Conservation (phyloP, 1,140 invertebrate species). For the Drosophila sturtevanti region DNA sequence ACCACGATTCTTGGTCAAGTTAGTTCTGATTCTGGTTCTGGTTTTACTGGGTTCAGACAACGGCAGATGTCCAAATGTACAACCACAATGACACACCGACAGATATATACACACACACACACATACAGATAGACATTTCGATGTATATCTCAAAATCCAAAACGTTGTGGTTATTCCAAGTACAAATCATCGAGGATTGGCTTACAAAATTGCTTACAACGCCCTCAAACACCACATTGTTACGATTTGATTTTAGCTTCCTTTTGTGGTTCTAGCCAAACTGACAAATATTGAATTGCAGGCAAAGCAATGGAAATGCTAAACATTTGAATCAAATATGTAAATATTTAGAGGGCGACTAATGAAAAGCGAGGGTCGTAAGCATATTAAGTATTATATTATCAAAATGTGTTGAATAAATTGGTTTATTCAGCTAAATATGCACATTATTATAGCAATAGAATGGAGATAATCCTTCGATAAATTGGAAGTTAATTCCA, state of each 20-base stretch:
- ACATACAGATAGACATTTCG: background rate
- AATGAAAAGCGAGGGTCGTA: background rate
- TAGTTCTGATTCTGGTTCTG: constrained; percentile 58
- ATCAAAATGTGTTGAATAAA: background rate
- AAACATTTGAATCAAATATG: constrained; percentile 17
- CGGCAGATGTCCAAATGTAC: constrained; percentile 5
- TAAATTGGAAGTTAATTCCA: too few relatives aligned
- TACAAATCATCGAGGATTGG: constrained; percentile 6
- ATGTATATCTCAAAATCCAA: background rate
- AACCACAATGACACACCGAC: background rate
- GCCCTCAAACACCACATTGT: constrained; percentile 31
- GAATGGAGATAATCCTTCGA: background rate
- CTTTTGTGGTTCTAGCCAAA: constrained; percentile 14
- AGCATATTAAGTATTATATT: constrained; percentile 42
- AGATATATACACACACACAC: background rate
- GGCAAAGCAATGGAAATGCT: constrained; percentile 9
- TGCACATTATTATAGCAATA: background rate
- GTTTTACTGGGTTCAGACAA: constrained; percentile 17
- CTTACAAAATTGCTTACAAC: constrained; percentile 6
- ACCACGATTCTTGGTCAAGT: constrained; percentile 66
- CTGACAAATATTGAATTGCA: constrained; percentile 11
- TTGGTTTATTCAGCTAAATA: background rate
- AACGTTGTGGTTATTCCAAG: background rate
- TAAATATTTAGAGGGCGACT: background rate
- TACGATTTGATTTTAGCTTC: constrained; percentile 27